Evolutionary conservation across 35 echinoderm and acorn worm genomes (phyloP).

Genomic region (Diadema setosum): DNA sequence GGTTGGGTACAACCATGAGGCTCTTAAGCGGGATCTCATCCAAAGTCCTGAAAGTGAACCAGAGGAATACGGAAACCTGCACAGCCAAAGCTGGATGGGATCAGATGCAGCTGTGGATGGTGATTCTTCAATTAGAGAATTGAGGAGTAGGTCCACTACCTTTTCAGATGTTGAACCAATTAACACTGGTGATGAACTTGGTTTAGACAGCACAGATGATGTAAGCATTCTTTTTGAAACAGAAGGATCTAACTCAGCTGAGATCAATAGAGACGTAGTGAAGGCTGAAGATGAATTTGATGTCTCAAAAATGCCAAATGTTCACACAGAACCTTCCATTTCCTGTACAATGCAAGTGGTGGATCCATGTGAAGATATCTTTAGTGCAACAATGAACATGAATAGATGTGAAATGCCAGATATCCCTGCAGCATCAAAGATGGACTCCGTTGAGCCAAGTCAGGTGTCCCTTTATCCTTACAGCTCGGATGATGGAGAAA

Average conservation of each 20-base stretch:
- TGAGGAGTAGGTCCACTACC: neutral
- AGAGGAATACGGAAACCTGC: neutral
- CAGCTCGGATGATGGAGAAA: too few relatives aligned
- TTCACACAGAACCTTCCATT: neutral
- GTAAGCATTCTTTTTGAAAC: too few relatives aligned
- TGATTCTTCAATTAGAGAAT: neutral
- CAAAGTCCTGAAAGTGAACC: neutral
- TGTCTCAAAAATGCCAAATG: neutral
- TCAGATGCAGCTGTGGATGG: constrained; percentile 6
- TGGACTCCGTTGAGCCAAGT: too few relatives aligned
- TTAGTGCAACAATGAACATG: too few relatives aligned
- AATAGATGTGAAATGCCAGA: too few relatives aligned
- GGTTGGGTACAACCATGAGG: neutral
- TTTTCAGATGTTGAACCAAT: neutral
- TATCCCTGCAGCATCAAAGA: too few relatives aligned
- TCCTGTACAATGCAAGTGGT: neutral
- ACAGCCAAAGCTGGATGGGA: neutral
- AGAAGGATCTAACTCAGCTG: too few relatives aligned
- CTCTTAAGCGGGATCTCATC: neutral
- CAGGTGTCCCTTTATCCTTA: too few relatives aligned
- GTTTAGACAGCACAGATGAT: neutral
- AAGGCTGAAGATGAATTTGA: too few relatives aligned
- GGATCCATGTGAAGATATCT: neutral
- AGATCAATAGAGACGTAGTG: too few relatives aligned
- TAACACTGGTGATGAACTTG: neutral